Base-by-base conservation (phyloP, 1,140 invertebrate species). In the Euura lappo region DNA sequence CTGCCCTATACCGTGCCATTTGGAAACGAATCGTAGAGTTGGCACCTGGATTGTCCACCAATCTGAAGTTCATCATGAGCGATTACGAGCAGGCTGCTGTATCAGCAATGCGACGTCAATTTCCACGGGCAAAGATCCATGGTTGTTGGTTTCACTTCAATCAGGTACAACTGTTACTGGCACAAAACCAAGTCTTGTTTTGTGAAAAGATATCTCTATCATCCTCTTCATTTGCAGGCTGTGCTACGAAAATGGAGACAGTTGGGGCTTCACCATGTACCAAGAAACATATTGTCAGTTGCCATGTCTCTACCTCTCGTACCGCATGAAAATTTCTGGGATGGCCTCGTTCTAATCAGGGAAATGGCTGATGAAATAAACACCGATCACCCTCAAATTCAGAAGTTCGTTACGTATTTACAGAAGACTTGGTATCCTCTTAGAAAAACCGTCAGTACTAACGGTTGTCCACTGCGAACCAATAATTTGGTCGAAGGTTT, bases 81-180 rank as follows among this genome's bases (percentile, higher is more conserved):
- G 70, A 71, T 65, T 71, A 44, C 66, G 70, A 71, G 13, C 11
- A 42, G 10, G 60, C 70, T 2, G 28, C 60, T 2, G 65, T 65
- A 2, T 65, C 65, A 42, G 2, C 70, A 1, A 6, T 65, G 6
- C 44, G 28, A 6, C 2, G 66, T 3, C 7, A 42, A 6, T 71
- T 71, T 10, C 60, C 28, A 8, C 5, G 13, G n/a, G 70, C 70
- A 3, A 43, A 44, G n/a, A 13, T 47, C 42, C 51, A 71, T 44
- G 70, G 70, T 42, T 71, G 70, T 45, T 71, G 70, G 70, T 71
- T 71, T 44, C 70, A 71, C 42, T 71, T 6, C 13, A 65, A 71
- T 11, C 47, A 71, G 46, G 70, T 71, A 65, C 65, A 71, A 65
- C 28, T 7, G 28, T 42, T 67, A 44, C n/a, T 42, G 2, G 8